Percentiles rank a stretch among this genome's conserved stretches.
These are phyloP conservation scores for Grus americana DNA, from an alignment of 2,113 vertebrate species.

Conservation along the genomic window DNA sequence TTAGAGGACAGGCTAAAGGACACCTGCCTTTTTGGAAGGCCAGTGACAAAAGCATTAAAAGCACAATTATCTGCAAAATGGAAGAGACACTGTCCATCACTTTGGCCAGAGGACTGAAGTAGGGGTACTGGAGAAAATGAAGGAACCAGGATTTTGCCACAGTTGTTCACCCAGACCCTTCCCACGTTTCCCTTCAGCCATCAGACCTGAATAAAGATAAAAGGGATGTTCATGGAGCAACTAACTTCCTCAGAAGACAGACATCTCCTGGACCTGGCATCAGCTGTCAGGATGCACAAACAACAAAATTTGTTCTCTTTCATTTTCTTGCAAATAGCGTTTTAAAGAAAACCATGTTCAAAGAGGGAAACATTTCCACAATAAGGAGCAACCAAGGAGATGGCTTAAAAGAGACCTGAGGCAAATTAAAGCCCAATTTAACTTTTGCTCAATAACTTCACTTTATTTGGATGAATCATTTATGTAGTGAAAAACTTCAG, in stretches of 20 bases:
- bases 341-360: background rate
- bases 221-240: background rate
- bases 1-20: background rate
- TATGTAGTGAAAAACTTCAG: constrained; percentile 68
- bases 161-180: background rate
- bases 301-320: background rate
- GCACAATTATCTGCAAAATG: background rate
- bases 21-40: background rate
- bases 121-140: background rate
- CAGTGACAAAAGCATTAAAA: background rate
- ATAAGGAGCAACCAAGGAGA: constrained; percentile 28
- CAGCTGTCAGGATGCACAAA: background rate
- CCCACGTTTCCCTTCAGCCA: background rate
- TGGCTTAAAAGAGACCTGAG: constrained; percentile 61
- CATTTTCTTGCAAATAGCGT: constrained; percentile 5
- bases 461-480: constrained; percentile 75
- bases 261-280: background rate
- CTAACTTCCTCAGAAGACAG: background rate
- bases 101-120: background rate
- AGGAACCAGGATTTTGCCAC: background rate
- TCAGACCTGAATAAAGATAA: background rate
- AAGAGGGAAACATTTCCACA: constrained; percentile 49
- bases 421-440: constrained; percentile 76
- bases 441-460: constrained; percentile 74
- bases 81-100: background rate